These are phyloP conservation scores for Phataginus tricuspis DNA, from an alignment of 2,797 vertebrate species.

Conservation along the genomic window DNA sequence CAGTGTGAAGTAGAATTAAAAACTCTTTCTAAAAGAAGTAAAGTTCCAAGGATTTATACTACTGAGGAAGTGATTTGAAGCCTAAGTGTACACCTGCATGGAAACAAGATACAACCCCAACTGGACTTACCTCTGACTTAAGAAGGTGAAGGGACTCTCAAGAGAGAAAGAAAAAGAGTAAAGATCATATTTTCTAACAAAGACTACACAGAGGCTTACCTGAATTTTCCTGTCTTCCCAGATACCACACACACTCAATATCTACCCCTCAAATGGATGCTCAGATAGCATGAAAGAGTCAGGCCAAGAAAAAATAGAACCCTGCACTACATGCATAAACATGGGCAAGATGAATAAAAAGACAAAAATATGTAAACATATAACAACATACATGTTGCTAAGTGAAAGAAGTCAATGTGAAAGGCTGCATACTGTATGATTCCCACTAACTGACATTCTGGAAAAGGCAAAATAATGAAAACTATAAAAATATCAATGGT, in stretches of 20 bases:
- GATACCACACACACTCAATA: not conserved
- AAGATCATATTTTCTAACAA: not conserved
- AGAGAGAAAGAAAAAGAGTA: not conserved
- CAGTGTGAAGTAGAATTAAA: not conserved
- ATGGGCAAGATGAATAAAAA: not conserved
- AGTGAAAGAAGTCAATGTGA: not conserved
- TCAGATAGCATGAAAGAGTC: not conserved
- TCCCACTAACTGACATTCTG: not conserved
- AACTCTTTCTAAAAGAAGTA: not conserved
- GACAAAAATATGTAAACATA: not conserved
- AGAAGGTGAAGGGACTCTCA: not conserved
- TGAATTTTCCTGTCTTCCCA: not conserved
- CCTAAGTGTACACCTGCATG: not conserved
- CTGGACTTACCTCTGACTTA: not conserved
- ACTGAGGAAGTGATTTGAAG: not conserved
- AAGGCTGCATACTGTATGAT: not conserved
- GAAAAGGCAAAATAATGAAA: conserved; percentile 5
- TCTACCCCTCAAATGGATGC: not conserved
- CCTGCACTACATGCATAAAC: not conserved
- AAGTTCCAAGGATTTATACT: not conserved
- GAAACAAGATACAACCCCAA: not conserved
- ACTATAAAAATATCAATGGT: not conserved
- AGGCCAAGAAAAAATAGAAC: conserved; percentile 21
- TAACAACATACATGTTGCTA: not conserved
- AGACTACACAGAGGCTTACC: not conserved